Evolutionary conservation across 2,113 vertebrate genomes (phyloP).

Genomic region (Lophura nycthemera): DNA sequence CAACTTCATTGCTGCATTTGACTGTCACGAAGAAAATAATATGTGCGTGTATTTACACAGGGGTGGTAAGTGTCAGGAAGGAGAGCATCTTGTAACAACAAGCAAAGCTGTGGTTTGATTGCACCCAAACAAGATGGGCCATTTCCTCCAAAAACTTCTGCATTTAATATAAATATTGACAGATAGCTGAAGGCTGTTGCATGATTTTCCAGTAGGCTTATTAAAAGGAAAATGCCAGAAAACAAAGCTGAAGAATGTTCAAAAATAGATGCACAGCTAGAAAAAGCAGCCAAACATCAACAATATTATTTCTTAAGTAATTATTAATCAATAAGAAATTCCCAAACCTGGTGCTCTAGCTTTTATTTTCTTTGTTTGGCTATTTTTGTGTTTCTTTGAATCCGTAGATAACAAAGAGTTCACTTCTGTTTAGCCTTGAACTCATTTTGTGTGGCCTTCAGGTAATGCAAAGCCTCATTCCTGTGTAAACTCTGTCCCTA

Average conservation of each 20-base stretch:
- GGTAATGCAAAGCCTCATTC: too few relatives aligned
- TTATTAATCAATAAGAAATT: too few relatives aligned
- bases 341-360: too few relatives aligned
- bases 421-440: too few relatives aligned
- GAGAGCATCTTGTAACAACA: background rate
- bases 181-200: background rate
- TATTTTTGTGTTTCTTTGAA: too few relatives aligned
- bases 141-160: background rate
- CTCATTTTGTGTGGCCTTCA: too few relatives aligned
- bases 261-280: background rate
- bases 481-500: too few relatives aligned
- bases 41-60: background rate
- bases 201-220: background rate
- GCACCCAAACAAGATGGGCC: background rate
- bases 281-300: background rate
- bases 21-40: background rate
- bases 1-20: background rate
- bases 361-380: too few relatives aligned
- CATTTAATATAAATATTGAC: background rate
- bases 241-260: background rate
- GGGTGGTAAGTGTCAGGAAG: background rate
- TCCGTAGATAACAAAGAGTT: too few relatives aligned
- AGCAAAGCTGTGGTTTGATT: background rate
- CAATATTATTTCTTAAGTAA: too few relatives aligned
- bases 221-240: background rate